These are phyloP conservation scores for Rhadinocentrus ornatus DNA, from an alignment of 2,797 vertebrate species.

Conservation along the genomic window DNA sequence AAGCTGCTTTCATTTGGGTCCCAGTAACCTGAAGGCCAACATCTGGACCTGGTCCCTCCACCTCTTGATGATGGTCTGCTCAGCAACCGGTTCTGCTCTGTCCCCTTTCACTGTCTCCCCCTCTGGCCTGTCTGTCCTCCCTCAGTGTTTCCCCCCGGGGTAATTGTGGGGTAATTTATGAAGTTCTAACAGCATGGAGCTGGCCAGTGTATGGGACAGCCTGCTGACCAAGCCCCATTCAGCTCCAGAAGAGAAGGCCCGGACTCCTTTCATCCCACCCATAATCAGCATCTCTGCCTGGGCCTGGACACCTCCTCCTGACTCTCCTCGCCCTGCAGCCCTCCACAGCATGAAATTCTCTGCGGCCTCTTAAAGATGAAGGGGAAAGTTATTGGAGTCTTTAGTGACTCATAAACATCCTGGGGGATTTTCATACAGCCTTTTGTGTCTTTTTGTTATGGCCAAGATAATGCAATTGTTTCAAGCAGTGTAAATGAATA, in stretches of 20 bases:
- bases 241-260: constrained; percentile 67
- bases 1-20: constrained; percentile 35
- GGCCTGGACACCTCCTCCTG: constrained; percentile 50
- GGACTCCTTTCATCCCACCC: constrained; percentile 72
- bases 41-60: constrained; percentile 68
- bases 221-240: constrained; percentile 83
- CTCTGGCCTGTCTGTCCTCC: constrained; percentile 57
- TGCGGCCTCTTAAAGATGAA: constrained; percentile 73
- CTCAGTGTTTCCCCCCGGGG: constrained; percentile 63
- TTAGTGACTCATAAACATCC: constrained; percentile 86
- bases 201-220: constrained; percentile 80
- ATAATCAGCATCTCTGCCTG: constrained; percentile 72
- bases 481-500: constrained; percentile 82
- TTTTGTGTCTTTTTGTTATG: constrained; percentile 80
- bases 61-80: constrained; percentile 69
- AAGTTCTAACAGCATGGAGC: constrained; percentile 82
- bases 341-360: constrained; percentile 70
- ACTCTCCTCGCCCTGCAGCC: constrained; percentile 65
- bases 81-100: constrained; percentile 61
- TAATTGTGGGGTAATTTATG: constrained; percentile 86
- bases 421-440: constrained; percentile 76
- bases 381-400: constrained; percentile 87
- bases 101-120: constrained; percentile 65
- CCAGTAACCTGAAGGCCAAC: constrained; percentile 68
- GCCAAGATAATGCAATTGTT: constrained; percentile 81